Conservation (phyloP, 1,140 invertebrate species). For the Araneus ventricosus region DNA sequence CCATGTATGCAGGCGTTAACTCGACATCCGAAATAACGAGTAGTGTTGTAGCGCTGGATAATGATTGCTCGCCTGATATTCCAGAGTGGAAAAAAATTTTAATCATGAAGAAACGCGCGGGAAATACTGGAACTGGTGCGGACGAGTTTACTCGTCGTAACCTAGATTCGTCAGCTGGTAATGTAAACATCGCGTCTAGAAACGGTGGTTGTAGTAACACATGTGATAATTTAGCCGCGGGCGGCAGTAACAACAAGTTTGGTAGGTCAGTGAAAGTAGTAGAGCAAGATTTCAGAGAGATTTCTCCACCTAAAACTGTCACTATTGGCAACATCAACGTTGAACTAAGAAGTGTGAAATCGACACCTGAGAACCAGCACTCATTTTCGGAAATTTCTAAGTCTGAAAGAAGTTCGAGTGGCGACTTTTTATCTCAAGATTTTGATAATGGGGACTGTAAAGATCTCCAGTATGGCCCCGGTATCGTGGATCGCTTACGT, state of each 20-base stretch:
- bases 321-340: conserved; percentile 66
- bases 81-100: conserved; percentile 71
- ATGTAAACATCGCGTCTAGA: conserved; percentile 46
- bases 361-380: background rate
- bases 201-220: conserved; percentile 47
- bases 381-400: background rate
- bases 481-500: conserved; percentile 89
- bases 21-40: background rate
- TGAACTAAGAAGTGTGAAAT: conserved; percentile 60
- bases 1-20: conserved; percentile 58
- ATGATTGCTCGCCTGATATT: conserved; percentile 60
- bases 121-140: background rate
- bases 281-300: conserved; percentile 47
- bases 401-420: background rate
- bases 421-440: background rate
- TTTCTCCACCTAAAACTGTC: conserved; percentile 50
- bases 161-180: conserved; percentile 57
- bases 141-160: conserved; percentile 63
- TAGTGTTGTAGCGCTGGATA: conserved; percentile 33
- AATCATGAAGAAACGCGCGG: conserved; percentile 72
- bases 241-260: conserved; percentile 51
- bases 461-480: conserved; percentile 93
- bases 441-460: conserved; percentile 78
- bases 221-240: conserved; percentile 26
- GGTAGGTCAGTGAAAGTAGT: conserved; percentile 44